A percentile compares a stretch with the other conserved stretches of the same genome.
These are phyloP conservation scores for Sthenelais limicola DNA, from an alignment of 2,888 invertebrate genomes.

Conservation along the genomic window DNA sequence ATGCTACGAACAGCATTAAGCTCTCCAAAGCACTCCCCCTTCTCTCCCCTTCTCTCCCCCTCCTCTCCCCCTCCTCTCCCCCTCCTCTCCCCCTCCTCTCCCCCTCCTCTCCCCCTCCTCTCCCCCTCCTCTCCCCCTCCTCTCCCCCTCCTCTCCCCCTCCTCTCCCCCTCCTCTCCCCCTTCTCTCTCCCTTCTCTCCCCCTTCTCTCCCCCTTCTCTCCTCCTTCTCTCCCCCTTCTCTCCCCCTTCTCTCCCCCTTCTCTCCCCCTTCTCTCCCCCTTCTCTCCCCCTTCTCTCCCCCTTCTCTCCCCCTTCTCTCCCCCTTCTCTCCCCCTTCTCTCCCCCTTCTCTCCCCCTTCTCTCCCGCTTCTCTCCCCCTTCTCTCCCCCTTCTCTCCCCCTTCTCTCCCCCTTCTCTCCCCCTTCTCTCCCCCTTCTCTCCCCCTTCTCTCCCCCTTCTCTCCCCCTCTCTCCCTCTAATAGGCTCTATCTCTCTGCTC, in stretches of 20 bases:
- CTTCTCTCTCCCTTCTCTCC: background rate
- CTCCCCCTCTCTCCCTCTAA: background rate
- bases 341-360: background rate
- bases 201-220: background rate
- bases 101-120: conserved; percentile 1
- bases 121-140: background rate
- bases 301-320: background rate
- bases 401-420: background rate
- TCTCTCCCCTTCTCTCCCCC: conserved; percentile 6
- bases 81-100: background rate
- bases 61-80: background rate
- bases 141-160: background rate
- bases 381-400: background rate
- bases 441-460: background rate
- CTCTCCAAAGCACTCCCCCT: no score
- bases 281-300: conserved; percentile 6
- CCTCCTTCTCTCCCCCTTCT: background rate
- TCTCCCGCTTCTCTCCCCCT: background rate
- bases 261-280: background rate
- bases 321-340: background rate
- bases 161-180: conserved; percentile 8
- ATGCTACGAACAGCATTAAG: no score
- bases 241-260: conserved; percentile 5
- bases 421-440: background rate
- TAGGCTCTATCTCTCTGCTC: no score